Base-by-base conservation (phyloP, 1,140 invertebrate species). In the Phenacoccus solenopsis region DNA sequence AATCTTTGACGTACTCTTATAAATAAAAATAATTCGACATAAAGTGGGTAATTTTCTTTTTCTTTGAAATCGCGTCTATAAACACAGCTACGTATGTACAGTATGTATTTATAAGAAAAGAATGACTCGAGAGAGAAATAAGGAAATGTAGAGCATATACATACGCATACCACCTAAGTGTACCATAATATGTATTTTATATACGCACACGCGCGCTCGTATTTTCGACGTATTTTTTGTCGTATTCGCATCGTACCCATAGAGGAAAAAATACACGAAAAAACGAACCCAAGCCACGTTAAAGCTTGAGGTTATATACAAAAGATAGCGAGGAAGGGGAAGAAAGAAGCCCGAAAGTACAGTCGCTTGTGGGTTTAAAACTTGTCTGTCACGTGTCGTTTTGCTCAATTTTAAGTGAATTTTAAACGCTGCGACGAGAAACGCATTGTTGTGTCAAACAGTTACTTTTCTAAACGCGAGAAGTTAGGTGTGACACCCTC, bases 371-470 rank as follows among this genome's bases (percentile, higher is more conserved):
- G 59, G 21, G 12, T 64, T 64, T 25, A 64, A 64, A 64, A 64
- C 59, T 64, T 64, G 59, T 64, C 59, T 64, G 59, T 64, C 59
- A 64, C 59, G 59, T 64, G 59, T 64, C 59, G 25, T 64, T 64
- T 24, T 27, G 20, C 59, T 22, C 59, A 64, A 64, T 64, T 64
- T 24, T 64, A 64, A 64, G 59, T 64, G 59, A 64, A 64, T 27
- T 64, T 64, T 20, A 64, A 64, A 64, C 59, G 59, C 59, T 64
- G 20, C 25, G 59, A 13, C 22, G 21, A 64, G 59, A 27, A 64
- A 27, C 59, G 25, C 59, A 64, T 64, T 24, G 2, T 64, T 27
- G 59, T 27, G 59, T 64, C 59, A 64, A 64, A 64, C 25, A 25
- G 59, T 64, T 64, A 64, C 59, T 64, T 24, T 64, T 64, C 59